phyloP scores from a whole-genome alignment of 1,140 invertebrate genomes.

The Adoxophyes honmai region DNA sequence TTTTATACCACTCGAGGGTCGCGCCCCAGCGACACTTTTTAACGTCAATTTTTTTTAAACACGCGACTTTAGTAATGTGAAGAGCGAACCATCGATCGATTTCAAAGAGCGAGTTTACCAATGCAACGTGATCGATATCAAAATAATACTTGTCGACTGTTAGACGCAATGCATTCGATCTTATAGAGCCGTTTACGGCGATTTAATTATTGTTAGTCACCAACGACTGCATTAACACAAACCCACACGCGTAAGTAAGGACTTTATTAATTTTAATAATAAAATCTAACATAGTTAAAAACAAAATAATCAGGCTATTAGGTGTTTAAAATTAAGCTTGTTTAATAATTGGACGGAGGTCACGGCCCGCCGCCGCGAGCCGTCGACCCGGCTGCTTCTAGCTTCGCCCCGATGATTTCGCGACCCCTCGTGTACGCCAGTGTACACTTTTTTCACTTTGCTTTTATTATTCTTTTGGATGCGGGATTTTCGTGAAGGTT shows the following conservation, averaged over 20 bases:
- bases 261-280: slow-evolving; percentile 60
- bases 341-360: slow-evolving; percentile 25
- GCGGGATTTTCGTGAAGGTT: slow-evolving; percentile 60
- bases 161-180: slow-evolving; percentile 26
- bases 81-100: neutral
- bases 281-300: slow-evolving; percentile 25
- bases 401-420: slow-evolving; percentile 35
- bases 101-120: neutral
- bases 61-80: neutral
- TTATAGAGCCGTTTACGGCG: slow-evolving; percentile 33
- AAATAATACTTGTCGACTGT: neutral
- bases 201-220: slow-evolving; percentile 23
- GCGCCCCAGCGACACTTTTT: neutral
- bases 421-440: slow-evolving; percentile 42
- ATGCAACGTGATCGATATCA: neutral
- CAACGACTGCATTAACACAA: slow-evolving; percentile 67
- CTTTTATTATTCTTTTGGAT: slow-evolving; percentile 65
- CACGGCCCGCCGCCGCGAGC: neutral
- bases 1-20: neutral
- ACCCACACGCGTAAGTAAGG: slow-evolving; percentile 67
- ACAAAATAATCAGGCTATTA: slow-evolving; percentile 26
- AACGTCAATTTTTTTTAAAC: slow-evolving; percentile 12
- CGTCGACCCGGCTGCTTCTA: slow-evolving; percentile 16
- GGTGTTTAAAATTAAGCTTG: slow-evolving; percentile 26
- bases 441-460: slow-evolving; percentile 48